A percentile compares a stretch with the other conserved stretches of the same genome.
These are phyloP conservation scores for Denticeps clupeoides DNA, from an alignment of 2,797 vertebrate species.

Conservation along the genomic window DNA sequence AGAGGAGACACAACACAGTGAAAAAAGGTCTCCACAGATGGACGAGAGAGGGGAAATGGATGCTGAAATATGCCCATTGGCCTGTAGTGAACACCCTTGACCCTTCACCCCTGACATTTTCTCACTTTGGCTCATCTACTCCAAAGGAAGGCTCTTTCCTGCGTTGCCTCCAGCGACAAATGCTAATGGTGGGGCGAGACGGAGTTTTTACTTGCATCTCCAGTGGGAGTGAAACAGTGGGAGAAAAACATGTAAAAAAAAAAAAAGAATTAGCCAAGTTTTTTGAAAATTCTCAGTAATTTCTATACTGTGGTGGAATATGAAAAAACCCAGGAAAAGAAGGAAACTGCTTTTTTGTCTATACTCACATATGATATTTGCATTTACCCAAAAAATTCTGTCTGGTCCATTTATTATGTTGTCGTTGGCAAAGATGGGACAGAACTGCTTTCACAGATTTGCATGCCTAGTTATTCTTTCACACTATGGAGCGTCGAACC, in stretches of 20 bases:
- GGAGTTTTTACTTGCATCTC: conserved; percentile 16
- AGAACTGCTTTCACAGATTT: conserved; percentile 52
- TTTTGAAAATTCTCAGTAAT: too few species aligned
- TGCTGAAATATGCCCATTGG: conserved; percentile 53
- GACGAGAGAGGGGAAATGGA: conserved; percentile 50
- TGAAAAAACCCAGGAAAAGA: conserved; percentile 20
- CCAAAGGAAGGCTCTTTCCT: conserved; percentile 37
- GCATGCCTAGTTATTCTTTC: conserved; percentile 11
- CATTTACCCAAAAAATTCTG: conserved; percentile 36
- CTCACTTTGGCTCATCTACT: conserved; percentile 39
- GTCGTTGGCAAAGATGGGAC: conserved; percentile 7
- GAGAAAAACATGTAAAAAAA: conserved; percentile 6
- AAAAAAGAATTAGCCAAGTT: conserved; percentile 8
- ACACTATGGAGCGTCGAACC: conserved; percentile 28
- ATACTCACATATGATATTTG: conserved; percentile 54
- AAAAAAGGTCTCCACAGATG: conserved; percentile 39
- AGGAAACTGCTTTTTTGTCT: conserved; percentile 36
- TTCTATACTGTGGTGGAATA: conserved; percentile 12
- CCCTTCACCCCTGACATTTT: conserved; percentile 38
- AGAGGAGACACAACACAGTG: conserved; percentile 35
- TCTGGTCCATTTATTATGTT: conserved; percentile 20
- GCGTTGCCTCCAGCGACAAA: conserved; percentile 50
- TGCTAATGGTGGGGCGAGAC: conserved; percentile 32
- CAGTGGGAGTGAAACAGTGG: conserved; percentile 22
- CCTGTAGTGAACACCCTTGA: conserved; percentile 43